A percentile compares a stretch with the other conserved stretches of the same genome.
Conservation (phyloP, 2,888 invertebrate genomes). For the Eudiplozoon nipponicum region DNA sequence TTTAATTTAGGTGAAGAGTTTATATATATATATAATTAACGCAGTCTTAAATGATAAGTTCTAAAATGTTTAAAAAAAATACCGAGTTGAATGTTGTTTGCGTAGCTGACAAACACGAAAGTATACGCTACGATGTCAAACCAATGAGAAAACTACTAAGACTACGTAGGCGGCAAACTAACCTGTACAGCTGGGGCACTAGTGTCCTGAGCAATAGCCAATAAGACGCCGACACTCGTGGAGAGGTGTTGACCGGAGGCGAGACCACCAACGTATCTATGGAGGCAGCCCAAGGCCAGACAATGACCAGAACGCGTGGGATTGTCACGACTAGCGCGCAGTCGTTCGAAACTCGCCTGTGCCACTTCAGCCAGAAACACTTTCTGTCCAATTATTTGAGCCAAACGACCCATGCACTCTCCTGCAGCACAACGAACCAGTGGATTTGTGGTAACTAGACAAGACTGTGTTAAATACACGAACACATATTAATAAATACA, state of each 20-base stretch:
- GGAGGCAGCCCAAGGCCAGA: conserved; percentile 68
- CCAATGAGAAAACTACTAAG: not conserved
- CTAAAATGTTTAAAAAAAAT: too few relatives aligned
- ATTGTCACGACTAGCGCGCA: conserved; percentile 54
- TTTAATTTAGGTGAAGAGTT: too few relatives aligned
- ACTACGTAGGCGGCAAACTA: too few relatives aligned
- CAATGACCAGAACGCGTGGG: conserved; percentile 51
- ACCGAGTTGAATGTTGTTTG: too few relatives aligned
- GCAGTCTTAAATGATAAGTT: too few relatives aligned
- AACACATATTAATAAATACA: too few relatives aligned
- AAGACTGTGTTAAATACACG: too few relatives aligned
- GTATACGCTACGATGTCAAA: not conserved
- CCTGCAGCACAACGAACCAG: conserved; percentile 61
- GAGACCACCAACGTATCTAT: conserved; percentile 71
- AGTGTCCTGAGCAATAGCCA: conserved; percentile 67
- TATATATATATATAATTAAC: too few relatives aligned
- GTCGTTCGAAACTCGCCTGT: conserved; percentile 49
- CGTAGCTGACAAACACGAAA: too few relatives aligned
- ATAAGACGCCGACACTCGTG: conserved; percentile 62
- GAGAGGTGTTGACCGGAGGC: conserved; percentile 70
- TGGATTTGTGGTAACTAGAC: conserved; percentile 29
- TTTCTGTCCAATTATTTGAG: conserved; percentile 45
- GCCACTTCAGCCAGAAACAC: conserved; percentile 57
- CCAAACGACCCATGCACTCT: conserved; percentile 65
- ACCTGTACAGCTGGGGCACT: conserved; percentile 73